Percentiles rank a stretch among this genome's conserved stretches.
Evolutionary conservation across 2,888 invertebrate species (phyloP).

Genomic region (Adelphocoris suturalis): DNA sequence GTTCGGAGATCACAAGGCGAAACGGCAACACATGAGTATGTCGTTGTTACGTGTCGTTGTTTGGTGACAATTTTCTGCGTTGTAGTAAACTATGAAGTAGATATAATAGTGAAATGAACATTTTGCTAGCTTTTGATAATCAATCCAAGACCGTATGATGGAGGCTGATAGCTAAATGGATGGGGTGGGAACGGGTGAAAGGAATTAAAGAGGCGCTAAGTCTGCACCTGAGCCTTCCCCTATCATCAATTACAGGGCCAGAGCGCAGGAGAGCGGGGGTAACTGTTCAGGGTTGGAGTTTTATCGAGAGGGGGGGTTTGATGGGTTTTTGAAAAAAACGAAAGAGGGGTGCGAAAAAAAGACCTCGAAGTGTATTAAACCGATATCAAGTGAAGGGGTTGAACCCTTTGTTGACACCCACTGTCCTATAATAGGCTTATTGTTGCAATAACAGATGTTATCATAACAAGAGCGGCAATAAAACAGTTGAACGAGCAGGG

Average conservation of each 20-base stretch:
- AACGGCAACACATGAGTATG: no score
- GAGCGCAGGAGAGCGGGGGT: constrained; percentile 18
- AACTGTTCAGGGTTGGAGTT: constrained; percentile 36
- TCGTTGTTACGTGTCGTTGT: no score
- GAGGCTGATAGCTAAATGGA: constrained; percentile 19
- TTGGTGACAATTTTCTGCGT: no score
- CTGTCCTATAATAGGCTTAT: constrained; percentile 61
- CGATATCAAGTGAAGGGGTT: constrained; percentile 53
- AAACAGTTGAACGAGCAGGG: constrained; percentile 60
- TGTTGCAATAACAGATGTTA: constrained; percentile 70
- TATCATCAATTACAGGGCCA: constrained; percentile 46
- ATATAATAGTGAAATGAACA: not conserved
- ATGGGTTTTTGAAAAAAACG: constrained; percentile 3
- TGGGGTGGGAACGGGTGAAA: not conserved
- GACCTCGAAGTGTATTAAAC: constrained; percentile 62
- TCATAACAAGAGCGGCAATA: constrained; percentile 66
- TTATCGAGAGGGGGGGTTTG: constrained; percentile 36
- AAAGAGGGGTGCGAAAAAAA: constrained; percentile 12
- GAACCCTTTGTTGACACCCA: constrained; percentile 69
- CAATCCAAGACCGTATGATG: constrained; percentile 25
- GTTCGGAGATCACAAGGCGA: no score
- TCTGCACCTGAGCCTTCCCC: constrained; percentile 52
- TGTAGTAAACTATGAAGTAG: not conserved
- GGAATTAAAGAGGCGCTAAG: constrained; percentile 52
- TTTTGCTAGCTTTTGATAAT: not conserved